Conservation (phyloP, 2,113 vertebrate species). For the Porphyrio hochstetteri region DNA sequence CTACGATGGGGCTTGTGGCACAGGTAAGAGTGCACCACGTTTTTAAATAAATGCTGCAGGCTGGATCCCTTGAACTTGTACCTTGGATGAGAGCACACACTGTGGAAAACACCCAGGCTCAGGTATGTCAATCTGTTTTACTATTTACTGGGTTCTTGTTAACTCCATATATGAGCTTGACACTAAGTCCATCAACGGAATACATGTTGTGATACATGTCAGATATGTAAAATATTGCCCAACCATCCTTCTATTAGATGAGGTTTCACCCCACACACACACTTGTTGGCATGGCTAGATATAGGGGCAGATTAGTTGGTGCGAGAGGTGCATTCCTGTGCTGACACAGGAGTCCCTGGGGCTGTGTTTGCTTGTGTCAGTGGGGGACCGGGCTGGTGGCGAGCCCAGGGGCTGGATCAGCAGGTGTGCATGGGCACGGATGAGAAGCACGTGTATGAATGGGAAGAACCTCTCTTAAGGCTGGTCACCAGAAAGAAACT, state of each 20-base stretch:
- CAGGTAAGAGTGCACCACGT: background rate
- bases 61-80: background rate
- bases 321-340: background rate
- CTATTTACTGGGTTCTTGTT: background rate
- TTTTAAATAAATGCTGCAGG: background rate
- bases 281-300: background rate
- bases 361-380: background rate
- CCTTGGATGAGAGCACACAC: background rate
- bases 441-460: background rate
- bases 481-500: background rate
- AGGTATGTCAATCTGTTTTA: background rate
- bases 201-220: background rate
- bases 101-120: background rate
- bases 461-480: background rate
- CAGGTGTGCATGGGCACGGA: background rate
- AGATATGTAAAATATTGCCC: background rate
- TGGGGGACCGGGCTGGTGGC: background rate
- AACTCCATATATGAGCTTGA: background rate
- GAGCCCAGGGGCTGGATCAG: background rate
- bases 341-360: background rate
- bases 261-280: background rate
- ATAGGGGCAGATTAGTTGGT: background rate
- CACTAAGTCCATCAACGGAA: background rate
- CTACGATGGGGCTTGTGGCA: background rate
- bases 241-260: background rate